Conservation (phyloP, 2,888 invertebrate species). For the Pinctada fucata region DNA sequence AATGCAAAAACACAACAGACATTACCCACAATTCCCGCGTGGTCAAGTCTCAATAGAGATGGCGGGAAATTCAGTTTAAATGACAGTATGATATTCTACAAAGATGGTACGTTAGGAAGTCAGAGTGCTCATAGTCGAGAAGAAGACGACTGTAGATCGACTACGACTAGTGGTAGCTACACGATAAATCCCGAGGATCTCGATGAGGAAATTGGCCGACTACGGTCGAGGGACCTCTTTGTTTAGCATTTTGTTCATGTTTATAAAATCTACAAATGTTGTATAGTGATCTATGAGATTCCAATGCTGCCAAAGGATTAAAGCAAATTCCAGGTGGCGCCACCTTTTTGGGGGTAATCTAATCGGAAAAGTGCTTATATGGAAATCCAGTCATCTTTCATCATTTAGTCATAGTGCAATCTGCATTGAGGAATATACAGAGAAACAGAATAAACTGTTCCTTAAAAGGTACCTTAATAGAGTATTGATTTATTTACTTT, state of each 20-base stretch:
- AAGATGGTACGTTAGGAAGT: constrained; percentile 35
- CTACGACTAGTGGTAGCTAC: constrained; percentile 40
- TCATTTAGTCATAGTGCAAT: too few species aligned
- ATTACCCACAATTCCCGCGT: constrained; percentile 37
- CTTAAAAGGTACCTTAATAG: too few species aligned
- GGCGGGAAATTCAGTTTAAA: constrained; percentile 11
- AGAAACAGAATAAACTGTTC: too few species aligned
- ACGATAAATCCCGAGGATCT: constrained; percentile 56
- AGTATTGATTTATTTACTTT: too few species aligned
- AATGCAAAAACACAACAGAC: constrained; percentile 18
- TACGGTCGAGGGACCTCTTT: constrained; percentile 38
- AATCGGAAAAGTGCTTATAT: too few species aligned
- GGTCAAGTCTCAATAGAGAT: constrained; percentile 22
- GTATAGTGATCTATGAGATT: too few species aligned
- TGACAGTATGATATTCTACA: constrained; percentile 34
- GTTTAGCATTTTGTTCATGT: constrained; percentile 20
- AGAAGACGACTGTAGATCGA: constrained; percentile 36
- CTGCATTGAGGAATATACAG: too few species aligned
- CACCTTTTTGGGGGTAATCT: too few species aligned
- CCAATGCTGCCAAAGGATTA: too few species aligned
- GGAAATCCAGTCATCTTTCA: too few species aligned
- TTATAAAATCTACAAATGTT: too few species aligned
- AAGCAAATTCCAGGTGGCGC: too few species aligned
- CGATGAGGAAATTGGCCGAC: constrained; percentile 47
- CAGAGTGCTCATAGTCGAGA: constrained; percentile 42